Percentiles rank a stretch among this genome's conserved stretches.
phyloP scores from a whole-genome alignment of 2,888 invertebrate species.

The Ormyrus thymus region DNA sequence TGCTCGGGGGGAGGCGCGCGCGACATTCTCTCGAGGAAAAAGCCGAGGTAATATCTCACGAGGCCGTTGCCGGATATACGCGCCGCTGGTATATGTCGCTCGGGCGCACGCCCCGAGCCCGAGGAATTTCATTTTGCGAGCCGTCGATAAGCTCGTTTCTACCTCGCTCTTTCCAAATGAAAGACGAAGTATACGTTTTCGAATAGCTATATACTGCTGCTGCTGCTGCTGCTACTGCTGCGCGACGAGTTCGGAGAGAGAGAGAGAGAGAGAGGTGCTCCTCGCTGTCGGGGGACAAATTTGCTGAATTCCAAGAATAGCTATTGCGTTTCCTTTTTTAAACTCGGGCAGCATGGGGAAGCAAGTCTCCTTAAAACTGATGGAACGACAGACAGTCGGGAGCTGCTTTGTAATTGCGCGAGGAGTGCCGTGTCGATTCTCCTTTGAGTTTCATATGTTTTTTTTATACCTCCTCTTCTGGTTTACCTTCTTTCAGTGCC shows the following conservation, averaged over 20 bases:
- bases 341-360: too few species aligned
- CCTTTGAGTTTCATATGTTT: too few species aligned
- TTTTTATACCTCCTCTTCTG: too few species aligned
- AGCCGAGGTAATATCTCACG: slow-evolving; percentile 47
- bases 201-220: not conserved
- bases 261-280: not conserved
- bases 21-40: not conserved
- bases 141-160: slow-evolving; percentile 55
- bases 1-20: not conserved
- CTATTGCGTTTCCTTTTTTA: slow-evolving; percentile 1
- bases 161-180: slow-evolving; percentile 37
- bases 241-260: too few species aligned
- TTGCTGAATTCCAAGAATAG: slow-evolving; percentile 38
- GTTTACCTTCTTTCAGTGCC: too few species aligned
- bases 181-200: slow-evolving; percentile 35
- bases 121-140: slow-evolving; percentile 55
- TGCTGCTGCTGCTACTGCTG: not conserved
- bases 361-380: too few species aligned
- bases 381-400: too few species aligned
- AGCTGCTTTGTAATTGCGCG: too few species aligned
- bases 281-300: slow-evolving; percentile 28
- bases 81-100: not conserved
- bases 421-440: too few species aligned
- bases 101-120: not conserved
- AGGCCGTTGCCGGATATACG: slow-evolving; percentile 19